Conservation (phyloP, 2,888 invertebrate genomes). For the Xestia ashworthii region DNA sequence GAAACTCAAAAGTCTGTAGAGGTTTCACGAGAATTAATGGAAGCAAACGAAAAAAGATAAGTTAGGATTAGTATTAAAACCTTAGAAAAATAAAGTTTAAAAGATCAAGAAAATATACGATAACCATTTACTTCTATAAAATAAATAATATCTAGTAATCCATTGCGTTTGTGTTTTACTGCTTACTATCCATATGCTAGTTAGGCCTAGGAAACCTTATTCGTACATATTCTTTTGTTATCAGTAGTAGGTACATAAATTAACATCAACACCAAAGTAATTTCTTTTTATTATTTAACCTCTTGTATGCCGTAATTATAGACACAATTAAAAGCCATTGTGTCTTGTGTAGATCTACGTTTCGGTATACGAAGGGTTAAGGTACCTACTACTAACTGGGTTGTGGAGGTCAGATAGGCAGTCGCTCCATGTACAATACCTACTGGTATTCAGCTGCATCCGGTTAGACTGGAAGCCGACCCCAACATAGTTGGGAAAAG, state of each 20-base stretch:
- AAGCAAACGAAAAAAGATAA: conserved; percentile 15
- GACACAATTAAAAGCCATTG: too few species aligned
- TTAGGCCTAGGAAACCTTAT: neutral
- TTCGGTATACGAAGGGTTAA: too few species aligned
- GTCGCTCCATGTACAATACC: too few species aligned
- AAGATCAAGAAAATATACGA: neutral
- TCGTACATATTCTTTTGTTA: neutral
- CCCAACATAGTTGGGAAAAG: too few species aligned
- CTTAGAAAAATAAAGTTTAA: neutral
- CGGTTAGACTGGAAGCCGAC: too few species aligned
- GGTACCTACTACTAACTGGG: too few species aligned
- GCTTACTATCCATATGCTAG: neutral
- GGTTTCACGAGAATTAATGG: conserved; percentile 38
- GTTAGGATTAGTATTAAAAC: neutral
- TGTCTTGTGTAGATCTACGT: too few species aligned
- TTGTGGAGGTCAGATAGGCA: too few species aligned
- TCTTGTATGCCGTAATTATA: too few species aligned
- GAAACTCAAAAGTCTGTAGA: conserved; percentile 40
- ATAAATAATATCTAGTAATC: neutral
- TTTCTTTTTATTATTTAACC: too few species aligned
- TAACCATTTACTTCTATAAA: neutral
- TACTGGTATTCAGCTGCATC: too few species aligned
- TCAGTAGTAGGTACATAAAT: neutral
- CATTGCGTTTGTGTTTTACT: conserved; percentile 2
- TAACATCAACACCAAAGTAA: neutral